A percentile compares a stretch with the other conserved stretches of the same genome.
These are phyloP conservation scores for Rhinichthys osculus DNA, from an alignment of 2,797 vertebrate genomes.

Conservation along the genomic window DNA sequence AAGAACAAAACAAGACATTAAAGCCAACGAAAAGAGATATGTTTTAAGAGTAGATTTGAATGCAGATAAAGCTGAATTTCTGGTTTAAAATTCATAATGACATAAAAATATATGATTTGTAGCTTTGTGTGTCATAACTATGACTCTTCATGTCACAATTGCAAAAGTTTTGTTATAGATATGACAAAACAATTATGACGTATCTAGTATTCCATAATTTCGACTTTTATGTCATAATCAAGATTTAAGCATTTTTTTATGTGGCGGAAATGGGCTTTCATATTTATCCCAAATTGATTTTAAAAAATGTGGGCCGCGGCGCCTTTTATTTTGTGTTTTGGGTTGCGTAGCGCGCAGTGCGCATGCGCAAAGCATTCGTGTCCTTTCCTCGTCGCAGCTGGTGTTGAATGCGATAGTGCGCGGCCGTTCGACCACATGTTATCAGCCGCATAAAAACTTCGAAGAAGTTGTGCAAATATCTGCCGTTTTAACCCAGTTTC, in stretches of 20 bases:
- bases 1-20: no score
- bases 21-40: no score
- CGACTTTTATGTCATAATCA: background rate
- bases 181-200: background rate
- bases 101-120: background rate
- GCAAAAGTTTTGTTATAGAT: no score
- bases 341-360: background rate
- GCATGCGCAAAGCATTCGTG: conserved; percentile 51
- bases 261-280: background rate
- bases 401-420: conserved; percentile 47
- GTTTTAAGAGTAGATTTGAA: no score
- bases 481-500: conserved; percentile 54
- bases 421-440: conserved; percentile 56
- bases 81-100: background rate
- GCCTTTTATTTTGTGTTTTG: background rate
- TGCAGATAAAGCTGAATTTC: no score
- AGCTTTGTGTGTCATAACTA: no score
- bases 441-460: conserved; percentile 55
- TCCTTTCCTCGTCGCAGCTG: conserved; percentile 64
- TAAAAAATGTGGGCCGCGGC: background rate
- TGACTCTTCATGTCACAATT: background rate
- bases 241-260: background rate
- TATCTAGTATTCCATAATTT: background rate
- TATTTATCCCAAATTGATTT: background rate
- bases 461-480: conserved; percentile 61